Evolutionary conservation across 92 coral and sea anemone genomes (phyloP), one percentile per base, ranked within the genome.

Genomic region (Nematostella vectensis): DNA sequence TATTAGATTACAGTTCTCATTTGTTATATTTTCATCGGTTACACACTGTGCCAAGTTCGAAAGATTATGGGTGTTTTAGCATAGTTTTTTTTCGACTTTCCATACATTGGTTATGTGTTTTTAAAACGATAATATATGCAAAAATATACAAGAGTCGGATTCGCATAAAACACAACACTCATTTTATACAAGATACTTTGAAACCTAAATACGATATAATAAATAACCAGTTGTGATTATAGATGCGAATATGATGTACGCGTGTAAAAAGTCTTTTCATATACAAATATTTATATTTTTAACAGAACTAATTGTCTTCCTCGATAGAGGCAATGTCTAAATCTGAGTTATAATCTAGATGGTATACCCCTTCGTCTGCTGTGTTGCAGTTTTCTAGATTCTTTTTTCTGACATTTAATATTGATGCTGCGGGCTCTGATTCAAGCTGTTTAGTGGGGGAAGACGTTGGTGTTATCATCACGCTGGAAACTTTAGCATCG

Each of bases 381-480:
- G 29, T 61, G 61, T 68, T 74, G 16, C 71, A 58, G 50, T 51
- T 69, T 27, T 27, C 54, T 31, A 15, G 36, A 23, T 38, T 61
- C 37, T 55, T 45, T 42, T 27, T 48, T 33, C 45, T 17, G 37
- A 47, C 58, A 31, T 62, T 65, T 9, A 60, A 53, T 62, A 30
- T 52, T 1, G 70, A 58, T 36, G 27, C 64, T 6, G 55, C 42
- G 13, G 51, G 47, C 57, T 58, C 66, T 4, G 26, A 13, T 25
- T 85, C 95, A 57, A 85, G 44, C 33, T 80, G 88, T 16, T 80
- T 85, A 1, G 95, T 85, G 1, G 95, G 95, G 4, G 95, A 85
- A 2, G 88, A 80, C 0, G 77, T 66, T 11, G 95, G 95, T 0
- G 95, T 85, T 19, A 85, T 85, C 95, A 85, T 75, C 0, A 85